A percentile compares a stretch with the other conserved stretches of the same genome.
Evolutionary conservation across 2,888 invertebrate genomes (phyloP).

Genomic region (Lycia hirtaria): DNA sequence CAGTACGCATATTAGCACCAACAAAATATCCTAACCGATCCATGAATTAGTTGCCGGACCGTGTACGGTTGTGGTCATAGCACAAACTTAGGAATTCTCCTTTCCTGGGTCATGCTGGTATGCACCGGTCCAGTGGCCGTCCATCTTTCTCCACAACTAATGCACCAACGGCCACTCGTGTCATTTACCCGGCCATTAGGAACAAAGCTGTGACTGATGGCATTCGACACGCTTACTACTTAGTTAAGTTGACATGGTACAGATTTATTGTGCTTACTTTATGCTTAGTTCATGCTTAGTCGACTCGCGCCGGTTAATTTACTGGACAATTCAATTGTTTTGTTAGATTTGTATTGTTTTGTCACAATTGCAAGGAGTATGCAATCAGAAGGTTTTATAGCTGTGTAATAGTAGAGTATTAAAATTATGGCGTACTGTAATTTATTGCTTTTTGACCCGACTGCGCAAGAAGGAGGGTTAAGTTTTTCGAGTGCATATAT

Average conservation of each 20-base stretch:
- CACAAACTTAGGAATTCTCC: no score
- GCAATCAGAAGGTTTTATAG: neutral
- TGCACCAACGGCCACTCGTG: neutral
- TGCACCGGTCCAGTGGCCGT: no score
- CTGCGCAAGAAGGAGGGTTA: no score
- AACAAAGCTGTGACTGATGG: neutral
- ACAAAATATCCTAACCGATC: no score
- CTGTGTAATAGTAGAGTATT: neutral
- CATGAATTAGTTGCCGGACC: no score
- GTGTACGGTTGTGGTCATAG: no score
- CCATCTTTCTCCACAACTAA: neutral
- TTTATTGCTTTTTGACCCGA: no score
- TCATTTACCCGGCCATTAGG: neutral
- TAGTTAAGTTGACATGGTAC: slow-evolving; percentile 2
- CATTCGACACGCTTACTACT: slow-evolving; percentile 2
- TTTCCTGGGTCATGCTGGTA: no score
- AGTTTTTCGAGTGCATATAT: no score
- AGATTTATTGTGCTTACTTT: slow-evolving; percentile 7
- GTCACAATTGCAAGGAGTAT: neutral
- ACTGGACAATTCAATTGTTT: slow-evolving; percentile 9
- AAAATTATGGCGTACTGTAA: no score
- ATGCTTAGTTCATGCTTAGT: no score
- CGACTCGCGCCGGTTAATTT: neutral
- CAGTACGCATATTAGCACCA: no score
- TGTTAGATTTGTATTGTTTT: slow-evolving; percentile 11